These are phyloP conservation scores for Aporophyla nigra DNA, from an alignment of 2,888 invertebrate species.

Conservation along the genomic window DNA sequence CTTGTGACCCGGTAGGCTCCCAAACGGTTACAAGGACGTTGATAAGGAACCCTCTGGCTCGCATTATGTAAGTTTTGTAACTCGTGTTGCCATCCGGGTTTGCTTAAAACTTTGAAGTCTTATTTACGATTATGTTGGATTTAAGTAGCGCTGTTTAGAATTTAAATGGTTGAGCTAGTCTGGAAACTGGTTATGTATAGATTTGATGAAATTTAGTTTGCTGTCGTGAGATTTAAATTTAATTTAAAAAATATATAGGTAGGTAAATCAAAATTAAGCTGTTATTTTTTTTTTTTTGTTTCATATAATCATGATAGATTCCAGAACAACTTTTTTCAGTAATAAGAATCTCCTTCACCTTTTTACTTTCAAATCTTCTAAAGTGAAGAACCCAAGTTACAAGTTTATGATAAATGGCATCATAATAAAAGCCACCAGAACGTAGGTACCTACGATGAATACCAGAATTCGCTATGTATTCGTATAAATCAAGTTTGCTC, in stretches of 20 bases:
- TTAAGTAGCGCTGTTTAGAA: constrained; percentile 18
- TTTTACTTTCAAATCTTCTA: neutral
- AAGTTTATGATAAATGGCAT: constrained; percentile 4
- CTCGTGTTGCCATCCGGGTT: constrained; percentile 30
- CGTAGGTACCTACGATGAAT: constrained; percentile 1
- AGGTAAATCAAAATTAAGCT: no score
- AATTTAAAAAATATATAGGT: neutral
- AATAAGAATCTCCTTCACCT: neutral
- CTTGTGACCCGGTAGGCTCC: constrained; percentile 79
- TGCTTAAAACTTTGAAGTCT: neutral
- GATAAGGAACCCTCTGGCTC: constrained; percentile 78
- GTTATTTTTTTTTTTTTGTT: neutral
- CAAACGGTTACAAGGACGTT: constrained; percentile 80
- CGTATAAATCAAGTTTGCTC: constrained; percentile 52
- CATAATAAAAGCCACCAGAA: constrained; percentile 16
- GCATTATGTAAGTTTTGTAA: constrained; percentile 53
- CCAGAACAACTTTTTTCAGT: neutral
- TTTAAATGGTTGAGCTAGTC: constrained; percentile 5
- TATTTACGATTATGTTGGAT: constrained; percentile 8
- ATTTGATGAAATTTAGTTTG: neutral
- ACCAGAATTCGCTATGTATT: constrained; percentile 1
- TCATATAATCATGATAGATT: no score
- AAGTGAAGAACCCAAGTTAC: neutral
- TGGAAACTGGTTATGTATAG: constrained; percentile 24
- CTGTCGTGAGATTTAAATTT: constrained; percentile 4